Evolutionary conservation across 2,797 vertebrate species (phyloP), one percentile per base, ranked within the genome.

Genomic region (Hydrolagus colliei): DNA sequence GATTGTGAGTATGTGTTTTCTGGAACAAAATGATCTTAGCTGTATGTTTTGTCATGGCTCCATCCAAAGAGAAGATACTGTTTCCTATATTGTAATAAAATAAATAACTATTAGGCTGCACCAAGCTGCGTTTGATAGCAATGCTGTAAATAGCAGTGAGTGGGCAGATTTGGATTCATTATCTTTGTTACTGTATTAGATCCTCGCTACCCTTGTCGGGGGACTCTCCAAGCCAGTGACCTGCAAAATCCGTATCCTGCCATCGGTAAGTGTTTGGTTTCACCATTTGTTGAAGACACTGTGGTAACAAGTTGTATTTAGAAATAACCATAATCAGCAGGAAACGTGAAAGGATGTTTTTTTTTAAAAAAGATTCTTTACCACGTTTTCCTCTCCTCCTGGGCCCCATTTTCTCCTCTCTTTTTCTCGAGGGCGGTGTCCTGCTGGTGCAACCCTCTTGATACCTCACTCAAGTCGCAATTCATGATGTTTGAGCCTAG

Each of bases 241-340:
- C 0, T 99, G 98, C 90, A 99, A 99, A 93, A 99, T 99, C 86
- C 92, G 98, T 85, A 96, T 99, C 87, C 93, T 99, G 59, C 92
- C 97, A 0, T 95, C 96, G 79, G 98, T 99, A 92, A 95, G 95
- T 90, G 18, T 75, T 13, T 86, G 12, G 67, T 82, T 86, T 20
- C 0, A 80, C 86, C 18, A 9, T 9, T 72, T 85, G 72, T 86
- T 0, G 86, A 86, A 20, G n/a, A 41, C 88, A 41, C 0, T 87
- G 88, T 88, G 85, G 62, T 11, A 74, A 62, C 0, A 73, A 3
- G 41, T 52, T 52, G 41, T 52, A 52, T 52, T 52, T 52, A 52
- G 41, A 52, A 52, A 52, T 52, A 52, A 52, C 41, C 41, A 52
- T 52, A 52, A 52, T 52, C 41, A 52, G 41, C 41, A 52, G 41